Evolutionary conservation across 1,140 invertebrate species (phyloP).

Genomic region (Neomicropteryx cornuta): DNA sequence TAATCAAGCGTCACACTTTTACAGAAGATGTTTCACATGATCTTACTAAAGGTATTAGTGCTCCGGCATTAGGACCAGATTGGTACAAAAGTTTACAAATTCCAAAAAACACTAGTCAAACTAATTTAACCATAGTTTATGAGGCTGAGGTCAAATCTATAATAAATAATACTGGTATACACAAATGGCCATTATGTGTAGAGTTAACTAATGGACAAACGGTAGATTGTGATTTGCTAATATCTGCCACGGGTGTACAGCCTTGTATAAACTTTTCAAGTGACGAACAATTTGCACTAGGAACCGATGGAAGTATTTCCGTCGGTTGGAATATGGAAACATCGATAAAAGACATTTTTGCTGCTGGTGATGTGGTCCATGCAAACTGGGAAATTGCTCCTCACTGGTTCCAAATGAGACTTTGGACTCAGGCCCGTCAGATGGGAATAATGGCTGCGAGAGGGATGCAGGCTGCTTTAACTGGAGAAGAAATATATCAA

Average conservation of each 20-base stretch:
- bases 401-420: conserved; percentile 94
- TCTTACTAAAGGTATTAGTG: conserved; percentile 35
- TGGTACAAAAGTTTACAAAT: conserved; percentile 71
- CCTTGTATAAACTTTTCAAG: conserved; percentile 52
- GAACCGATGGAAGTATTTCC: conserved; percentile 61
- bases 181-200: conserved; percentile 63
- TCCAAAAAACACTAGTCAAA: conserved; percentile 36
- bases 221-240: conserved; percentile 80
- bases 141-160: conserved; percentile 56
- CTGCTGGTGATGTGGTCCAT: conserved; percentile 88
- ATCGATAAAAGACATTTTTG: conserved; percentile 68
- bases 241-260: conserved; percentile 90
- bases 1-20: conserved; percentile 60
- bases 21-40: conserved; percentile 39
- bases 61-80: conserved; percentile 89
- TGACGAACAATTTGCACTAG: conserved; percentile 43
- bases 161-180: conserved; percentile 21
- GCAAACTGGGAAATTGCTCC: conserved; percentile 62
- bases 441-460: conserved; percentile 93
- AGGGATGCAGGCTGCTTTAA: conserved; percentile 64
- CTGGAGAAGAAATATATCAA: conserved; percentile 54
- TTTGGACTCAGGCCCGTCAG: conserved; percentile 97
- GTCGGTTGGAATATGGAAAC: conserved; percentile 86
- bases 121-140: conserved; percentile 50
- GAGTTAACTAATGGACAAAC: conserved; percentile 63